Conservation (phyloP, 2,113 vertebrate genomes). For the Entosphenus tridentatus region DNA sequence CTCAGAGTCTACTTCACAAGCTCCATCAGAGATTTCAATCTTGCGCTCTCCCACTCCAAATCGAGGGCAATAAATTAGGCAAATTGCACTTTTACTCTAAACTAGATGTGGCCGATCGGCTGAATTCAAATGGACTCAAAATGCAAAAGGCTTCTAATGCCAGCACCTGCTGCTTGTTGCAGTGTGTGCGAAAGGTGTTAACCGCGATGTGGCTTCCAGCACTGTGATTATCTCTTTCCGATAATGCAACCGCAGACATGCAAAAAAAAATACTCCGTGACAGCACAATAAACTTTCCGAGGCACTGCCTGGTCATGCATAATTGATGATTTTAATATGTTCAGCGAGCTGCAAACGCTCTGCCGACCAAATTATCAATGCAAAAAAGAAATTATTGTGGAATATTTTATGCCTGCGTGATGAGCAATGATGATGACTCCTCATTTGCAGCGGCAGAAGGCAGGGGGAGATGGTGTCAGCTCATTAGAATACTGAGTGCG, state of each 20-base stretch:
- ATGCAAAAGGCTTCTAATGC: no score
- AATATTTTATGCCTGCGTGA: slow-evolving; percentile 39
- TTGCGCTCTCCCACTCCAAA: slow-evolving; percentile 4
- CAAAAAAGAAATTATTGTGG: slow-evolving; percentile 38
- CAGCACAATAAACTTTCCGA: slow-evolving; percentile 12
- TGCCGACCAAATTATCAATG: slow-evolving; percentile 30
- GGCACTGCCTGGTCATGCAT: slow-evolving; percentile 8
- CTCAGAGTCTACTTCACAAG: slow-evolving; percentile 1
- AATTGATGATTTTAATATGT: slow-evolving; percentile 10
- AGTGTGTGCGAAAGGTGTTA: no score
- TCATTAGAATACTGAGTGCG: slow-evolving; percentile 57
- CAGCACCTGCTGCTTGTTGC: no score
- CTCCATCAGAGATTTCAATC: slow-evolving; percentile 3
- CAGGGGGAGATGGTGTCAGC: slow-evolving; percentile 46
- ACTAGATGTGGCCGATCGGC: neutral
- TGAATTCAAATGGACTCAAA: no score
- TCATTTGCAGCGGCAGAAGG: slow-evolving; percentile 51
- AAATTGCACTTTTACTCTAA: slow-evolving; percentile 1
- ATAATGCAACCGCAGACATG: no score
- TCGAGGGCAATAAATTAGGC: slow-evolving; percentile 1
- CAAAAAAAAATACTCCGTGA: slow-evolving; percentile 5
- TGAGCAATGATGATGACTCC: slow-evolving; percentile 46
- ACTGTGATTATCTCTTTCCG: no score
- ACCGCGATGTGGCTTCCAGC: no score
- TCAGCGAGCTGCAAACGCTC: slow-evolving; percentile 5